Percentiles rank a stretch among this genome's conserved stretches.
Evolutionary conservation across 2,888 invertebrate species (phyloP).

Genomic region (Cyclophora punctaria): DNA sequence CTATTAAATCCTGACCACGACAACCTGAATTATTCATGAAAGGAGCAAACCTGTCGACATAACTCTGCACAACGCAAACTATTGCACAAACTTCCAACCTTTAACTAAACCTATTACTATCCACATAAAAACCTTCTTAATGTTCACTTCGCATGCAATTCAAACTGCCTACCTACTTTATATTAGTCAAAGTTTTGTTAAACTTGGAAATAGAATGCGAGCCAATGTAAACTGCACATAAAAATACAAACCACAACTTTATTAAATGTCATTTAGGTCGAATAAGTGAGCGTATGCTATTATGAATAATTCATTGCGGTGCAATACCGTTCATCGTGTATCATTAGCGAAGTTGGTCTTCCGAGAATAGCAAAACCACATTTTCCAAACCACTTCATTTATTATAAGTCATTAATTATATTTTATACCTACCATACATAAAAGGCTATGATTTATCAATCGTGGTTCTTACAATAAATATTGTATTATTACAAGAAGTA

Average conservation of each 20-base stretch:
- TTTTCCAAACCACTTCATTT: slow-evolving; percentile 20
- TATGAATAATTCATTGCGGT: slow-evolving; percentile 44
- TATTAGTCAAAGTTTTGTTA: too few species aligned
- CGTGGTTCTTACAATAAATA: too few species aligned
- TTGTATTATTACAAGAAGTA: too few species aligned
- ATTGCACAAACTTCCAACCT: slow-evolving; percentile 11
- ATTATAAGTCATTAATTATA: slow-evolving; percentile 4
- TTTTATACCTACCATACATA: too few species aligned
- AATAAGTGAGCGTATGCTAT: slow-evolving; percentile 22
- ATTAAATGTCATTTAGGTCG: slow-evolving; percentile 24
- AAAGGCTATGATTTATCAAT: too few species aligned
- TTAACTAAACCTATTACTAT: not conserved
- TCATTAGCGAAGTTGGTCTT: slow-evolving; percentile 30
- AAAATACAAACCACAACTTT: slow-evolving; percentile 10
- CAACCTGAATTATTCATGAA: slow-evolving; percentile 57
- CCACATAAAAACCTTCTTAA: not conserved
- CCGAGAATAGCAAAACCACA: slow-evolving; percentile 31
- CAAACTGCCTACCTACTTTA: too few species aligned
- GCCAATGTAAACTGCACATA: too few species aligned
- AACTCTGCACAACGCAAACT: slow-evolving; percentile 22
- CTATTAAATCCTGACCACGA: slow-evolving; percentile 45
- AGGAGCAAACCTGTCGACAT: slow-evolving; percentile 23
- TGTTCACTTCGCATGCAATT: not conserved
- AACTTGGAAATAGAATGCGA: too few species aligned
- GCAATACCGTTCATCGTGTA: slow-evolving; percentile 34